Percentiles rank a stretch among this genome's conserved stretches.
Conservation (phyloP, 1,140 invertebrate genomes). For the Diprion similis region DNA sequence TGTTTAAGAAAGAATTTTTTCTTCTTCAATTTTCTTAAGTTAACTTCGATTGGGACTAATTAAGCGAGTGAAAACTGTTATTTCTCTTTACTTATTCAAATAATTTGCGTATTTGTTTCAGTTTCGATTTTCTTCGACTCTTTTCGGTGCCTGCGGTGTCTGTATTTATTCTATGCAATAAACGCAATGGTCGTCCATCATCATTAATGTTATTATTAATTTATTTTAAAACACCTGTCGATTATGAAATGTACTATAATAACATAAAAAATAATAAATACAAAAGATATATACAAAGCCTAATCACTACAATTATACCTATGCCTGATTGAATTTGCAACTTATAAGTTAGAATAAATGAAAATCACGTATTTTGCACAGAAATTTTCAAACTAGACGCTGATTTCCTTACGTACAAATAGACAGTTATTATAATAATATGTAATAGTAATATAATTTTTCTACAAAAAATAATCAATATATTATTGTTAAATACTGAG, state of each 20-base stretch:
- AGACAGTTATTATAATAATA: not conserved
- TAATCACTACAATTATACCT: not conserved
- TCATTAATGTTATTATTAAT: not conserved
- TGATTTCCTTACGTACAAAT: not conserved
- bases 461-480: not conserved
- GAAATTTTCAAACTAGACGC: not conserved
- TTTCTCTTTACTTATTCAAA: no score
- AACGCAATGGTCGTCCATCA: no score
- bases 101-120: no score
- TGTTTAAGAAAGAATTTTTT: no score
- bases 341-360: not conserved
- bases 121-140: no score
- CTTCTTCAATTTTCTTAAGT: no score
- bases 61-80: no score
- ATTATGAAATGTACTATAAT: slow-evolving; percentile 10
- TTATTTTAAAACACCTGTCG: not conserved
- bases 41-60: no score
- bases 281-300: slow-evolving; percentile 42
- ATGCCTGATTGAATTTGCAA: not conserved
- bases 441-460: not conserved
- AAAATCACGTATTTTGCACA: not conserved
- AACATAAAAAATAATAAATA: slow-evolving; percentile 44
- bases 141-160: no score
- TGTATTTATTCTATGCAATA: no score
- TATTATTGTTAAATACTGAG: slow-evolving; percentile 6